A percentile compares a stretch with the other conserved stretches of the same genome.
These are phyloP conservation scores for Periparus ater DNA, from an alignment of 2,797 vertebrate species.

Conservation along the genomic window DNA sequence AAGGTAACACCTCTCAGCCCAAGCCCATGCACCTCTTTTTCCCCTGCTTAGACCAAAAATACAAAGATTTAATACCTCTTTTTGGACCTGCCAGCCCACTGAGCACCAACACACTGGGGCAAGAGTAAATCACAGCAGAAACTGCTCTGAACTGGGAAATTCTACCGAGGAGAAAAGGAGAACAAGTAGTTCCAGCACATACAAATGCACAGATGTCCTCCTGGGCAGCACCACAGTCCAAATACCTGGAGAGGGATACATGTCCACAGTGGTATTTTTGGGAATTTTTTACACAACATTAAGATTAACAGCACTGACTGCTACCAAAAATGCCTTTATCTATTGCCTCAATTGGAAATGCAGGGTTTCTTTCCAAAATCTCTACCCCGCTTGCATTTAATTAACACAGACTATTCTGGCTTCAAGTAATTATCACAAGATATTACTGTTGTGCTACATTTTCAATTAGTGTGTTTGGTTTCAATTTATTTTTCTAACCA, in stretches of 20 bases:
- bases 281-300: background rate
- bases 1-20: background rate
- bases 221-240: background rate
- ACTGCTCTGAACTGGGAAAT: background rate
- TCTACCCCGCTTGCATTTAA: background rate
- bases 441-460: background rate
- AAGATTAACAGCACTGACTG: background rate
- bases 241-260: fast-evolving
- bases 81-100: background rate
- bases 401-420: background rate
- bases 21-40: background rate
- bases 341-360: background rate
- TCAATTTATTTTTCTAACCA: background rate
- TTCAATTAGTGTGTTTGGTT: background rate
- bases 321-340: background rate
- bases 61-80: background rate
- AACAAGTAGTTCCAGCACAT: background rate
- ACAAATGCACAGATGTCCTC: background rate
- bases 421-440: background rate
- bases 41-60: background rate
- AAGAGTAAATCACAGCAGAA: background rate
- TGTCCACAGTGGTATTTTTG: fast-evolving
- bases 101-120: background rate
- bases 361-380: background rate
- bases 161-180: background rate